A percentile compares a stretch with the other conserved stretches of the same genome.
Conservation (phyloP, 2,113 vertebrate species). For the Petrocephalus zakoni region DNA sequence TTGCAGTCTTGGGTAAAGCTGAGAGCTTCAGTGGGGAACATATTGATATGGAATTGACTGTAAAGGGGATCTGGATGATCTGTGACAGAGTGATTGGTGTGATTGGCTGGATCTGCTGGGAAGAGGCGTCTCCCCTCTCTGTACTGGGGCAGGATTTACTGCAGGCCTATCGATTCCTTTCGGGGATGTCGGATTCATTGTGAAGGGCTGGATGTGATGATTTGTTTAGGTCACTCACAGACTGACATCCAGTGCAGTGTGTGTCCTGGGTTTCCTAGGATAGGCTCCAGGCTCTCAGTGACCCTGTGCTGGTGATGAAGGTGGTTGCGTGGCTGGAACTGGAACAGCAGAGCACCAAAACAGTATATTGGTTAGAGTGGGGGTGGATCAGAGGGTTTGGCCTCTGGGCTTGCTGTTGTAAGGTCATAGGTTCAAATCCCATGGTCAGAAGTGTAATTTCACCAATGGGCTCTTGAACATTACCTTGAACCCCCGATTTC, state of each 20-base stretch:
- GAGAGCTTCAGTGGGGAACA: neutral
- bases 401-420: neutral
- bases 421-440: neutral
- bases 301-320: neutral
- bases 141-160: neutral
- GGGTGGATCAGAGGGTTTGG: neutral
- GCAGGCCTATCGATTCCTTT: neutral
- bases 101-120: neutral
- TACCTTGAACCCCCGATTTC: neutral
- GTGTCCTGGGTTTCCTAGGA: neutral
- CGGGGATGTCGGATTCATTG: neutral
- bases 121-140: neutral
- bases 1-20: neutral
- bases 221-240: neutral
- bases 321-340: neutral
- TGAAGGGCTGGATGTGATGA: neutral
- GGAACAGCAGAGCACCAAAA: neutral
- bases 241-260: neutral
- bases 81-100: neutral
- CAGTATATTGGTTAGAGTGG: neutral
- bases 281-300: neutral
- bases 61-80: neutral
- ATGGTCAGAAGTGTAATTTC: neutral
- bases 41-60: neutral
- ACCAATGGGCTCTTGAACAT: neutral